Conservation (phyloP, 2,797 vertebrate genomes). For the Psittacula echo region DNA sequence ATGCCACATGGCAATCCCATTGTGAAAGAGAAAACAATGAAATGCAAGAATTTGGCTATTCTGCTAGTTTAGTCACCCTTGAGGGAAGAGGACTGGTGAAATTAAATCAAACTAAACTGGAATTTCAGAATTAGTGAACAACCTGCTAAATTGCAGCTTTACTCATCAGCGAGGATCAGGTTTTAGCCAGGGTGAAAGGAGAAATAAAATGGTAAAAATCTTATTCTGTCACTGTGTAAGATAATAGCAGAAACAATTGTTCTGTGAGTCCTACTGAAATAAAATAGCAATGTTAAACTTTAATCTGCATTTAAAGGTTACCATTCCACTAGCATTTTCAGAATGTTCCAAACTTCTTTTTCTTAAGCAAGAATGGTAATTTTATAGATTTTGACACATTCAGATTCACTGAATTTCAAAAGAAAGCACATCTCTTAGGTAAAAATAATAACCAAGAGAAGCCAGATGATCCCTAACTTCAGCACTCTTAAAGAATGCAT, state of each 20-base stretch:
- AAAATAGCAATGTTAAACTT: neutral
- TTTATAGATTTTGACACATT: neutral
- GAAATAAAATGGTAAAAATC: neutral
- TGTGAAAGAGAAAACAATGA: constrained; percentile 1
- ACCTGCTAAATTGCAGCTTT: neutral
- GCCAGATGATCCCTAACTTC: neutral
- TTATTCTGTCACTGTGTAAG: neutral
- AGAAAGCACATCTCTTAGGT: neutral
- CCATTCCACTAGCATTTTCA: neutral
- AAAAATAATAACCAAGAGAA: constrained; percentile 8
- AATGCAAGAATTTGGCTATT: neutral
- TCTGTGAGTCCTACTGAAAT: neutral
- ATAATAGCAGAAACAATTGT: neutral
- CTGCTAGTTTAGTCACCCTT: neutral
- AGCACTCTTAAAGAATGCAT: neutral
- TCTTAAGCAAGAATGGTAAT: neutral
- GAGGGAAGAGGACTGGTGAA: neutral
- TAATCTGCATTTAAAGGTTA: neutral
- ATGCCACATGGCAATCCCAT: neutral
- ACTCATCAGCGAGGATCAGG: neutral
- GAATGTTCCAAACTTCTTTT: neutral
- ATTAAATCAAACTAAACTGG: neutral
- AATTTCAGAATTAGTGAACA: neutral
- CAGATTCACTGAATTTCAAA: neutral
- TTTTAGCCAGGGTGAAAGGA: neutral